Conservation (phyloP, 2,888 invertebrate genomes). For the Achlya flavicornis region DNA sequence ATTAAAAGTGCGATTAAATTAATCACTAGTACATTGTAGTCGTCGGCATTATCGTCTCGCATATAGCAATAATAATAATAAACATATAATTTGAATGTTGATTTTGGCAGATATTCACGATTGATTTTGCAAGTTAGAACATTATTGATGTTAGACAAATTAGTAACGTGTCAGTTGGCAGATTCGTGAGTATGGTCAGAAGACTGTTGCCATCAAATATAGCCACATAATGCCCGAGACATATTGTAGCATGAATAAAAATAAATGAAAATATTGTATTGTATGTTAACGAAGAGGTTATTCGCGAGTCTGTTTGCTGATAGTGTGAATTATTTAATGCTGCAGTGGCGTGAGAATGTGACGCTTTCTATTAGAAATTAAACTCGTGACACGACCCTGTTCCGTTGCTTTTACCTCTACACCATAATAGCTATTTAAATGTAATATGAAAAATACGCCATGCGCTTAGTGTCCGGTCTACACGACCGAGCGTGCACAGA, state of each 20-base stretch:
- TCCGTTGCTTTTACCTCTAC: constrained; percentile 52
- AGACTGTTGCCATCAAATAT: constrained; percentile 11
- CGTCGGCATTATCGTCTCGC: constrained; percentile 3
- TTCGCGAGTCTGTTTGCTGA: constrained; percentile 55
- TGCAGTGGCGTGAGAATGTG: constrained; percentile 70
- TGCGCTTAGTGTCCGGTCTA: too few relatives aligned
- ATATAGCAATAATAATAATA: background rate
- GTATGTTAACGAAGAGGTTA: constrained; percentile 48
- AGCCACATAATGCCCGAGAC: constrained; percentile 50
- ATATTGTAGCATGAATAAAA: constrained; percentile 50
- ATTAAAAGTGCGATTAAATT: constrained; percentile 9
- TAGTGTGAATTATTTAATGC: constrained; percentile 51
- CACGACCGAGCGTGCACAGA: too few relatives aligned
- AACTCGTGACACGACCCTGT: constrained; percentile 52
- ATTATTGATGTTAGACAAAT: constrained; percentile 18
- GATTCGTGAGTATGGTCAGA: constrained; percentile 15
- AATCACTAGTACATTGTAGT: constrained; percentile 1
- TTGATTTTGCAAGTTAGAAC: constrained; percentile 16
- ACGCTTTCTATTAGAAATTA: constrained; percentile 72
- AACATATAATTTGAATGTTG: constrained; percentile 27
- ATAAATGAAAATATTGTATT: constrained; percentile 30
- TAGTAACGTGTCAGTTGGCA: constrained; percentile 24
- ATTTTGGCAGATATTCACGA: constrained; percentile 16
- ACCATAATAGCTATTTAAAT: constrained; percentile 6
- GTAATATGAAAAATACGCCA: background rate